A percentile compares a stretch with the other conserved stretches of the same genome.
These are phyloP conservation scores for Procapra przewalskii DNA, from an alignment of 2,113 vertebrate genomes.

Conservation along the genomic window DNA sequence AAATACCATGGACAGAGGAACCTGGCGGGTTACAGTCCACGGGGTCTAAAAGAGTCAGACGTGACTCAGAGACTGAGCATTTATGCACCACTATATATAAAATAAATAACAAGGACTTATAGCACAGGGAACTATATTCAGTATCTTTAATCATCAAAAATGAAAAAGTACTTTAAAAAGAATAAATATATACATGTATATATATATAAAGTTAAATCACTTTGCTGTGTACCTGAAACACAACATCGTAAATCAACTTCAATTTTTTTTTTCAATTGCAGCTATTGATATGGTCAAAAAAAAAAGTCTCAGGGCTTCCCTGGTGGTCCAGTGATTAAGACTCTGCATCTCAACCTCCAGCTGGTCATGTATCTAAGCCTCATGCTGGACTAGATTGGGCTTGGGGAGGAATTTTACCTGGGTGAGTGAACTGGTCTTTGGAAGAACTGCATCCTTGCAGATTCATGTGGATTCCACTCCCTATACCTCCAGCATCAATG, in stretches of 20 bases:
- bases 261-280: background rate
- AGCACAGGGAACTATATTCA: background rate
- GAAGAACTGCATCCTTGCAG: background rate
- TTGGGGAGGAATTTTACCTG: background rate
- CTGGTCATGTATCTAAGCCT: background rate
- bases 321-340: background rate
- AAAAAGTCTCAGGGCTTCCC: background rate
- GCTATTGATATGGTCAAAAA: background rate
- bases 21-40: background rate
- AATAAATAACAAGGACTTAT: background rate
- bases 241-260: background rate
- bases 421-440: background rate
- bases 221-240: background rate
- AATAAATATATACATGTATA: background rate
- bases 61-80: background rate
- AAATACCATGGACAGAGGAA: background rate
- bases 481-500: rapidly evolving
- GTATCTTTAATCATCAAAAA: background rate
- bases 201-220: background rate
- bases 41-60: background rate
- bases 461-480: background rate
- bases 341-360: background rate
- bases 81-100: background rate
- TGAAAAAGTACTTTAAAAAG: background rate
- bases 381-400: background rate